Base-by-base conservation (phyloP, 2,113 vertebrate genomes). In the Stigmatopora argus region DNA sequence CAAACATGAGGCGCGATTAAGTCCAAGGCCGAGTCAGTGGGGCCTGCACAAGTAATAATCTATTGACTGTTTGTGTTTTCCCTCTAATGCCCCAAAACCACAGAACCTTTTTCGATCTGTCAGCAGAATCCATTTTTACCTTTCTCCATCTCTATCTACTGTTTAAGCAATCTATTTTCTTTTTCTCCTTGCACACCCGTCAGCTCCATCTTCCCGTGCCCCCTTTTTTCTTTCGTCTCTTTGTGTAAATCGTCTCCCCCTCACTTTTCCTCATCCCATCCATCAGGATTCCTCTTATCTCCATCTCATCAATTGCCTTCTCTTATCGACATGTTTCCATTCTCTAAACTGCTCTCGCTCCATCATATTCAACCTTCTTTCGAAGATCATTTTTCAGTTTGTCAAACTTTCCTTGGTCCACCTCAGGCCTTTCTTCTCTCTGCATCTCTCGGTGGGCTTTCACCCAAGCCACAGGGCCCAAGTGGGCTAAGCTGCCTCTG, bases 311-410 rank as follows among this genome's bases (percentile, higher is more conserved):
- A 79, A 66, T 83, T 88, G 77, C 47, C 80, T 73, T 77, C 73
- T 80, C 83, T 89, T 89, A 90, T 90, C 81, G 87, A 90, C 88
- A 89, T 89, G 87, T 88, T 90, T 90, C 87, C 88, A 90, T 88
- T 89, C 89, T 88, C 87, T 83, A 83, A 85, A 85, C 70, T 78
- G 83, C 82, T 83, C 86, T 81, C 86, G 41, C 88, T 91, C 86
- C 88, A 87, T 90, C 88, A 90, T 84, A 85, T 86, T 87, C 86
- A 75, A 74, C 76, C 78, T 65, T 79, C 72, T 71, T 81, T 78
- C 63, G 23, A 71, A 70, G 71, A 65, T 77, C 74, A 86, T 85
- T 79, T 87, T 85, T 88, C 86, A 84, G 79, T 87, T 79, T 78
- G 80, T 80, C 71, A 61, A 66, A 55, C 63, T 67, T 62, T 64